Base-by-base conservation (phyloP, 2,888 invertebrate genomes). In the Pammene aurita region DNA sequence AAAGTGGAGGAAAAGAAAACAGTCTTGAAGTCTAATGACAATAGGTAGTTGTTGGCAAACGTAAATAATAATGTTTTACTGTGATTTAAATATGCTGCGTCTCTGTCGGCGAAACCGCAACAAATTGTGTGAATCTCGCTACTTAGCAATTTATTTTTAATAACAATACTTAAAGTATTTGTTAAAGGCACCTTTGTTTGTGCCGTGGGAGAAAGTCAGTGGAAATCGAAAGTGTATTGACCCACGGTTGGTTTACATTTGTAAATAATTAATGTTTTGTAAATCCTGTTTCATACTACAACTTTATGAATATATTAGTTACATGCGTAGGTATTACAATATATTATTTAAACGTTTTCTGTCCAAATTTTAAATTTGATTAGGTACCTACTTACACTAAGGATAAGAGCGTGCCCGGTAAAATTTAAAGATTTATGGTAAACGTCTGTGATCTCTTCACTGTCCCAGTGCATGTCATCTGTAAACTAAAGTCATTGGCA, bases 201-300 rank as follows among this genome's bases (percentile, higher is more conserved):
- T 35, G 13, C n/a, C 44, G 44, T 57, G 74, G 74, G 77, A 78
- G 81, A 84, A 84, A 82, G 81, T 79, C 34, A 38, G 73, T 74
- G 73, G 76, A 81, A 79, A 80, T 75, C 61, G 78, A 80, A 81
- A 80, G 80, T 72, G 72, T 72, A 75, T 76, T 74, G 56, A 55
- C 64, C 62, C 48, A 64, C 14, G 46, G 38, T 44, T 60, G 1
- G 35, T 14, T 38, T n/a, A 34, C 35, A 46, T 11, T 48, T 50
- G n/a, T 26, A 48, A 64, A 55, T 55, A 26, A 26, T 26, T 26
- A 64, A 35, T 57, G 35, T 56, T 65, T 48, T 41, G 26, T 13
- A 26, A 42, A 54, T 54, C 41, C 58, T 11, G 44, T 58, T 58
- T 58, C 9, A 57, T 14, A 42, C 42, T 14, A 42, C 42, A 11